A percentile compares a stretch with the other conserved stretches of the same genome.
Evolutionary conservation across 2,888 invertebrate species (phyloP).

Genomic region (Polyommatus iphigenia): DNA sequence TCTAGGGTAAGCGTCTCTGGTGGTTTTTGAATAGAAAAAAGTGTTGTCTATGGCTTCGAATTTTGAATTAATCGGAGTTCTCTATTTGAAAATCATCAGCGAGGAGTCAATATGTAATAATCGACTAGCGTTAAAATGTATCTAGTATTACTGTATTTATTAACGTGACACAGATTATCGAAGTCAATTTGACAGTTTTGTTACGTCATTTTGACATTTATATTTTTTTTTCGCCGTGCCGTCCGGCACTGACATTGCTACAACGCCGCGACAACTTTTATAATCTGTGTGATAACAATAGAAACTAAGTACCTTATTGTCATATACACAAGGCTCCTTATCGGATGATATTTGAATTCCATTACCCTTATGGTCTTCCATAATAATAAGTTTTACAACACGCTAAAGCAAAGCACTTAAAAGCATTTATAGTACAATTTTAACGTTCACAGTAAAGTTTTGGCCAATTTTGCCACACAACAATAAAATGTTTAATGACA

Average conservation of each 20-base stretch:
- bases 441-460: not conserved
- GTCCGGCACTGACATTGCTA: not conserved
- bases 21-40: constrained; percentile 38
- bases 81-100: constrained; percentile 36
- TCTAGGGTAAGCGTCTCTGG: constrained; percentile 53
- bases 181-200: constrained; percentile 26
- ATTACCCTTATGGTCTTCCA: constrained; percentile 48
- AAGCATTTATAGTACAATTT: not conserved
- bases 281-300: constrained; percentile 42
- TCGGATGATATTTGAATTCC: constrained; percentile 43
- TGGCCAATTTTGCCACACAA: not conserved
- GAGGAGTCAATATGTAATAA: constrained; percentile 53
- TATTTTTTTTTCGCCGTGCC: constrained; percentile 16
- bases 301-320: constrained; percentile 40
- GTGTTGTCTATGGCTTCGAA: not conserved
- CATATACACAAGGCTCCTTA: constrained; percentile 42
- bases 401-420: constrained; percentile 9
- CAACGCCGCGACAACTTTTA: constrained; percentile 24
- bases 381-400: constrained; percentile 40
- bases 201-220: constrained; percentile 22
- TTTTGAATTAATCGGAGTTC: not conserved
- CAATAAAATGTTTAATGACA: not conserved
- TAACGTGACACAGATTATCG: constrained; percentile 41
- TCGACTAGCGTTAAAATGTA: constrained; percentile 59
- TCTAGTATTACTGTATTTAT: constrained; percentile 56